phyloP scores from a whole-genome alignment of 2,113 vertebrate genomes.

The Cyprinodon variegatus region DNA sequence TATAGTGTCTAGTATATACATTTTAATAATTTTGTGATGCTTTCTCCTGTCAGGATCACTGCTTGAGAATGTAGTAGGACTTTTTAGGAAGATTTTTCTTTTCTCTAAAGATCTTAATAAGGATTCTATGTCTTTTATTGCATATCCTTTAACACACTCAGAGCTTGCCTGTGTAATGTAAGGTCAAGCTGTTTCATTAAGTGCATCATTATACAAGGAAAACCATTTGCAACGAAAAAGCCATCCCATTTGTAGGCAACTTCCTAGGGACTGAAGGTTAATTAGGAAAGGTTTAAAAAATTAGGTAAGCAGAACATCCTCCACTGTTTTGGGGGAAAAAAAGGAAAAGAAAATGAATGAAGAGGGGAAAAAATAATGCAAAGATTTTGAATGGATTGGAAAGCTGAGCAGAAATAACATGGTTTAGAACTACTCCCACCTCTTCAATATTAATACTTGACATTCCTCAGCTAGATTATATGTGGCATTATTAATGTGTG shows the following conservation, averaged over 20 bases:
- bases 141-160: conserved; percentile 12
- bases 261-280: background rate
- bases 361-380: background rate
- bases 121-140: background rate
- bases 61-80: no score
- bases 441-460: conserved; percentile 72
- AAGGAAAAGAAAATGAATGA: background rate
- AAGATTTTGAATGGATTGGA: background rate
- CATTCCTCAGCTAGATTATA: conserved; percentile 56
- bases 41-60: no score
- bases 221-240: conserved; percentile 16
- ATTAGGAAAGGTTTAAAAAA: background rate
- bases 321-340: background rate
- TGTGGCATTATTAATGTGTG: conserved; percentile 52
- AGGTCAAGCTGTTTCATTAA: conserved; percentile 23
- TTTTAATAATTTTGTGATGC: no score
- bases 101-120: no score
- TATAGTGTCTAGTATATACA: no score
- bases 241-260: background rate
- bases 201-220: conserved; percentile 27
- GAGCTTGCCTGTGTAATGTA: background rate
- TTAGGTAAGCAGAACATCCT: background rate
- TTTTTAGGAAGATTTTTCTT: no score
- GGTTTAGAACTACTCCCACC: conserved; percentile 14
- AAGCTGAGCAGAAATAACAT: conserved; percentile 12